Percentiles rank a stretch among this genome's conserved stretches.
phyloP scores from a whole-genome alignment of 2,113 vertebrate genomes.

The Mirza zaza region DNA sequence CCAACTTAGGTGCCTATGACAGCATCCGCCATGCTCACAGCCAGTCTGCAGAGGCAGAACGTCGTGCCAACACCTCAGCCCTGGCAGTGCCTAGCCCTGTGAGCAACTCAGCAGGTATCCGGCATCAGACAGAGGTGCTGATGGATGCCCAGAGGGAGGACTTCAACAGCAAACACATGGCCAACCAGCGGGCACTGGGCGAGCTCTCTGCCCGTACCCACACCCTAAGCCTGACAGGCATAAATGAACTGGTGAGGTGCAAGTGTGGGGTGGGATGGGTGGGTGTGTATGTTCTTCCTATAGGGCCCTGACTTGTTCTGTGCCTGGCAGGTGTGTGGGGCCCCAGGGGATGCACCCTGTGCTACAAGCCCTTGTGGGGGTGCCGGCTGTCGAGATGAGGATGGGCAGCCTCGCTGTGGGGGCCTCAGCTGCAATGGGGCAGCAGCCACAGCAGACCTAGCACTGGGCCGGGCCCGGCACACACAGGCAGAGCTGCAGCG shows the following conservation, averaged over 20 bases:
- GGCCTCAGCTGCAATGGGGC: slow-evolving; percentile 94
- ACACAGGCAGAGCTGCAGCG: slow-evolving; percentile 91
- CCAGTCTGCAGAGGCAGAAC: slow-evolving; percentile 90
- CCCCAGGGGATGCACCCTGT: slow-evolving; percentile 88
- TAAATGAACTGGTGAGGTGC: slow-evolving; percentile 92
- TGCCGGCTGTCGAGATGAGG: slow-evolving; percentile 93
- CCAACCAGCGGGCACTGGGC: slow-evolving; percentile 89
- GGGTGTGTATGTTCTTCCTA: background rate
- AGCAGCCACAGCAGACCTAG: slow-evolving; percentile 88
- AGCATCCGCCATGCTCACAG: slow-evolving; percentile 91
- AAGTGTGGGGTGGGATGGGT: background rate
- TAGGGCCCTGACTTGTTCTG: slow-evolving; percentile 33
- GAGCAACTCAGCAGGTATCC: slow-evolving; percentile 87
- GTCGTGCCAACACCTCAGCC: slow-evolving; percentile 86
- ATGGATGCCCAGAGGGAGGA: slow-evolving; percentile 86
- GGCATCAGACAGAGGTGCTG: slow-evolving; percentile 87
- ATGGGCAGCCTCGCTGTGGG: slow-evolving; percentile 92
- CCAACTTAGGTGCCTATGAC: slow-evolving; percentile 92
- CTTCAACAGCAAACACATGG: slow-evolving; percentile 91
- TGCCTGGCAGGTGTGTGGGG: slow-evolving; percentile 91
- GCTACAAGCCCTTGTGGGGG: slow-evolving; percentile 93
- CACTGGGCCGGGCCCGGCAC: slow-evolving; percentile 90
- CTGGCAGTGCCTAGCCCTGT: slow-evolving; percentile 86
- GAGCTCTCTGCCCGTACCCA: slow-evolving; percentile 84
- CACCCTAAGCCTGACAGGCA: slow-evolving; percentile 87